Base-by-base conservation (phyloP, 2,888 invertebrate genomes). In the Drosophila seclusa region DNA sequence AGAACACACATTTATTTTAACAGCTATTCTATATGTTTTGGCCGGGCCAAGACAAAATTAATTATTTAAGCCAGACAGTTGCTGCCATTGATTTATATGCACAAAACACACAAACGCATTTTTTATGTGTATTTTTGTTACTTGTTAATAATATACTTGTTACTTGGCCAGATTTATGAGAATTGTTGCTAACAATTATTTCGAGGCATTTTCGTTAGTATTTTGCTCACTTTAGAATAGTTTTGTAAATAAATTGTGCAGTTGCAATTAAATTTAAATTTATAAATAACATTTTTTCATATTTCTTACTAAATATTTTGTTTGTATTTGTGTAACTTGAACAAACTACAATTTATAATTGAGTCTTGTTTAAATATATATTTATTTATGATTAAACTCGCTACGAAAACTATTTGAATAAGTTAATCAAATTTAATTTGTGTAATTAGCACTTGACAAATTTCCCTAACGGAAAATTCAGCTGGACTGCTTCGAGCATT, bases 61-160 rank as follows among this genome's bases (percentile, higher is more conserved):
- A 87, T 86, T 89, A 89, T 88, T 89, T 80, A 89, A 82, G 74
- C 55, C 68, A 38, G 62, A 60, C 72, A 68, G 62, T 76, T 63
- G 59, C 58, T 68, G 67, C 68, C 73, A 88, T 86, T 87, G 85
- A 85, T 85, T 88, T 87, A 83, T 80, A 72, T 69, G 36, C 63
- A 72, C 48, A 54, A 34, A 36, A 65, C 45, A 49, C 61, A 53
- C 52, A 29, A n/a, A 65, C 32, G 40, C 8, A 55, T 21, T 6
- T 57, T 29, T 40, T 36, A 21, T 40, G 10, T 38, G 59, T 10
- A 34, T 57, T 21, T 48, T 32, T 24, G 16, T 48, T 45, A 21
- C 29, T 31, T 54, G 27, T 60, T 82, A 76, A 57, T 57, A 53
- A 67, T 48, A 66, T 54, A 66, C 48, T 62, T 57, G 45, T 42